Evolutionary conservation across 2,797 vertebrate genomes (phyloP).

Genomic region (Lindbergichthys nudifrons): DNA sequence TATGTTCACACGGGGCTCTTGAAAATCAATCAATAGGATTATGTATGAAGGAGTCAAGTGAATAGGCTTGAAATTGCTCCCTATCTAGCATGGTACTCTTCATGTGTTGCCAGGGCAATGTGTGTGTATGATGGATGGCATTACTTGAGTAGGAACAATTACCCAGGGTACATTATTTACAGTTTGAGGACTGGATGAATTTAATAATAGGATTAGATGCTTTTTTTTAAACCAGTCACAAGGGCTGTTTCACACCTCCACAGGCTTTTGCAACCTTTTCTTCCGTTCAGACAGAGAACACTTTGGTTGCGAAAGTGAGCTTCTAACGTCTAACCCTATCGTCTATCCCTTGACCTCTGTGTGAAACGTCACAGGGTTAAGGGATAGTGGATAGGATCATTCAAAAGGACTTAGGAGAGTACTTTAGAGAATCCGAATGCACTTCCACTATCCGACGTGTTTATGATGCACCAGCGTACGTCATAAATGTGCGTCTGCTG

Average conservation of each 20-base stretch:
- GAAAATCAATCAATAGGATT: constrained; percentile 41
- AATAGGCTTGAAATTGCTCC: constrained; percentile 31
- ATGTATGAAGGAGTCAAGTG: constrained; percentile 28
- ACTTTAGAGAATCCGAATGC: too few species aligned
- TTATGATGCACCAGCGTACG: too few species aligned
- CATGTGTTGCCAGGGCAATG: constrained; percentile 4
- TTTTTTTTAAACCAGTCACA: background rate
- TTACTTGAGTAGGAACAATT: constrained; percentile 24
- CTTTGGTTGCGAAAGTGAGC: background rate
- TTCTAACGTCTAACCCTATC: too few species aligned
- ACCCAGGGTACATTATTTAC: constrained; percentile 11
- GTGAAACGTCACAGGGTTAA: too few species aligned
- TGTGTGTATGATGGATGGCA: constrained; percentile 28
- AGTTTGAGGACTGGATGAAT: constrained; percentile 14
- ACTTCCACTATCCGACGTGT: too few species aligned
- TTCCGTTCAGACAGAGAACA: background rate
- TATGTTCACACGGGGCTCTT: constrained; percentile 16
- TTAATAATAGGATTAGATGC: background rate
- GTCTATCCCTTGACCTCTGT: too few species aligned
- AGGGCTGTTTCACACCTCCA: background rate
- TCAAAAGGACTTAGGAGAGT: too few species aligned
- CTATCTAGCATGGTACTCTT: constrained; percentile 9
- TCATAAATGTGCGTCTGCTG: too few species aligned
- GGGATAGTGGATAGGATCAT: too few species aligned
- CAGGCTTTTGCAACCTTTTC: background rate